Conservation (phyloP, 2,888 invertebrate species). For the Brenthis hecate region DNA sequence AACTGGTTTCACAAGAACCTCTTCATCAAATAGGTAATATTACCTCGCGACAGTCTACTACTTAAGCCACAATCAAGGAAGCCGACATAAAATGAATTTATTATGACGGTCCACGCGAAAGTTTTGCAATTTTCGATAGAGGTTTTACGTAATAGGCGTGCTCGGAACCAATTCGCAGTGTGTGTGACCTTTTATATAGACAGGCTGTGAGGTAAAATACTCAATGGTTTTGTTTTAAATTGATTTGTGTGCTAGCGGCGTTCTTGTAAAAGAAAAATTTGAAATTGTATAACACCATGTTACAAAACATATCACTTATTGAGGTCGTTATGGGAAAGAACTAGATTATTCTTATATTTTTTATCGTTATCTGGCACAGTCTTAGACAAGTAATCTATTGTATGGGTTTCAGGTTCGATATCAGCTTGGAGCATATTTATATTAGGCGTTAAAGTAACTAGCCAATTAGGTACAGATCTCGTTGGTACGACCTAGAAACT, state of each 20-base stretch:
- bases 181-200: constrained; percentile 27
- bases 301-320: too few relatives aligned
- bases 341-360: too few relatives aligned
- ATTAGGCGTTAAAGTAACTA: too few relatives aligned
- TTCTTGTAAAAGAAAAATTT: background rate
- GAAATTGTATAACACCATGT: too few relatives aligned
- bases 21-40: background rate
- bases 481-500: too few relatives aligned
- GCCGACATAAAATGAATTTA: constrained; percentile 64
- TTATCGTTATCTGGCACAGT: too few relatives aligned
- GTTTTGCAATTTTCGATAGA: constrained; percentile 60
- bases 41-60: constrained; percentile 39
- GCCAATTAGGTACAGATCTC: too few relatives aligned
- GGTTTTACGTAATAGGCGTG: constrained; percentile 45
- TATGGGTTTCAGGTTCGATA: background rate
- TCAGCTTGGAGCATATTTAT: background rate
- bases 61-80: constrained; percentile 42
- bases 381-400: too few relatives aligned
- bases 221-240: constrained; percentile 4
- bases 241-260: background rate
- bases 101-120: constrained; percentile 56
- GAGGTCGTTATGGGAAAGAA: too few relatives aligned
- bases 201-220: constrained; percentile 4
- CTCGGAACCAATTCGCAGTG: constrained; percentile 30
- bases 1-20: background rate